phyloP scores from a whole-genome alignment of 2,113 vertebrate genomes.

The Theropithecus gelada region DNA sequence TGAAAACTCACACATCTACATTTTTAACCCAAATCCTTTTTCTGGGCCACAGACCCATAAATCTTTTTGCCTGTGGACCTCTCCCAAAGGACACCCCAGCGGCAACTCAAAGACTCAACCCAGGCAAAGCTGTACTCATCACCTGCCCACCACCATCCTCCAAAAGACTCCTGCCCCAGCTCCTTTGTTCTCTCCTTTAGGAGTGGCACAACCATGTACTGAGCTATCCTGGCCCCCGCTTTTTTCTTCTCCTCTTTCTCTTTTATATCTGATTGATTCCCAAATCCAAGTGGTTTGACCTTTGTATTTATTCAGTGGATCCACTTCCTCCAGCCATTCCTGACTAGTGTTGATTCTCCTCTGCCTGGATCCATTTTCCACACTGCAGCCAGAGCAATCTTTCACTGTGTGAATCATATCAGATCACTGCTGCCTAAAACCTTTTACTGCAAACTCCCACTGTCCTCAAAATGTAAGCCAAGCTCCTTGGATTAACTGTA shows the following conservation, averaged over 20 bases:
- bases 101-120: background rate
- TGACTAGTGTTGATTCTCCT: background rate
- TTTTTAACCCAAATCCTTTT: background rate
- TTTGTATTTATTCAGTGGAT: background rate
- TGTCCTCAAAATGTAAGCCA: background rate
- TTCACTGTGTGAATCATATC: background rate
- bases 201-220: background rate
- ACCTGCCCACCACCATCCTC: background rate
- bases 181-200: background rate
- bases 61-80: background rate
- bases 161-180: background rate
- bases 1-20: background rate
- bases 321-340: background rate
- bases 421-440: background rate
- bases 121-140: background rate
- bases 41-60: background rate
- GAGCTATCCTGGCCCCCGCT: background rate
- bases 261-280: background rate
- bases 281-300: background rate
- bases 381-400: background rate
- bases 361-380: background rate
- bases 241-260: background rate
- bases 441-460: background rate
- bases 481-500: background rate
- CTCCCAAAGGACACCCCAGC: background rate